Conservation (phyloP, 2,888 invertebrate genomes). For the Pedicia rivosa region DNA sequence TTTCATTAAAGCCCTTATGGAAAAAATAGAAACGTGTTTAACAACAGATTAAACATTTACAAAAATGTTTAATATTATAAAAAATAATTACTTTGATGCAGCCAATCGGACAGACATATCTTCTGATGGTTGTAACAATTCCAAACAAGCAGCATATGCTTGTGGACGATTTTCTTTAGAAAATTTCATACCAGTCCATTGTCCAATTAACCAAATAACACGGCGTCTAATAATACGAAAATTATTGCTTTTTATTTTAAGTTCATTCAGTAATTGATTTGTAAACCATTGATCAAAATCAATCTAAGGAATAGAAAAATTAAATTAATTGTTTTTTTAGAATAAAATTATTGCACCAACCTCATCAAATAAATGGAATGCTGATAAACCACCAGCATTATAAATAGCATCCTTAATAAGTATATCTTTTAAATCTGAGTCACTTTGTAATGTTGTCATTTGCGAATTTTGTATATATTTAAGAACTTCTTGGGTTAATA, state of each 20-base stretch:
- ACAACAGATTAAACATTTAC: neutral
- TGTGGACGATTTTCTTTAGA: slow-evolving; percentile 61
- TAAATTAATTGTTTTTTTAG: neutral
- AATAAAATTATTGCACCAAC: slow-evolving; percentile 29
- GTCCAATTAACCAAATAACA: slow-evolving; percentile 69
- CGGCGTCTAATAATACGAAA: slow-evolving; percentile 71
- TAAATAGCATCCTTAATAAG: slow-evolving; percentile 86
- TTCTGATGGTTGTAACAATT: slow-evolving; percentile 55
- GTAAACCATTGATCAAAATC: slow-evolving; percentile 90
- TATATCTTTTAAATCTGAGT: slow-evolving; percentile 61
- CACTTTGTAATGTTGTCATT: slow-evolving; percentile 45
- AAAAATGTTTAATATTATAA: neutral
- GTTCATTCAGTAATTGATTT: slow-evolving; percentile 61
- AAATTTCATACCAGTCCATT: slow-evolving; percentile 71
- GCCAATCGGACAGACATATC: slow-evolving; percentile 82
- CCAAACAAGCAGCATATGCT: slow-evolving; percentile 62
- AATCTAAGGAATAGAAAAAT: slow-evolving; percentile 34
- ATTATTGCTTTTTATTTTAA: slow-evolving; percentile 65
- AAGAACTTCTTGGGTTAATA: slow-evolving; percentile 57
- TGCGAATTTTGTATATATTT: slow-evolving; percentile 54
- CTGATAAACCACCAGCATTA: slow-evolving; percentile 76
- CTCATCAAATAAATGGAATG: slow-evolving; percentile 83
- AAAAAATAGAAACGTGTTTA: neutral
- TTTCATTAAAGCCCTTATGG: slow-evolving; percentile 45
- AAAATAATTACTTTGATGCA: slow-evolving; percentile 42